phyloP scores from a whole-genome alignment of 92 coral and sea anemone genomes.

The Hydrozoanthus gracilis region DNA sequence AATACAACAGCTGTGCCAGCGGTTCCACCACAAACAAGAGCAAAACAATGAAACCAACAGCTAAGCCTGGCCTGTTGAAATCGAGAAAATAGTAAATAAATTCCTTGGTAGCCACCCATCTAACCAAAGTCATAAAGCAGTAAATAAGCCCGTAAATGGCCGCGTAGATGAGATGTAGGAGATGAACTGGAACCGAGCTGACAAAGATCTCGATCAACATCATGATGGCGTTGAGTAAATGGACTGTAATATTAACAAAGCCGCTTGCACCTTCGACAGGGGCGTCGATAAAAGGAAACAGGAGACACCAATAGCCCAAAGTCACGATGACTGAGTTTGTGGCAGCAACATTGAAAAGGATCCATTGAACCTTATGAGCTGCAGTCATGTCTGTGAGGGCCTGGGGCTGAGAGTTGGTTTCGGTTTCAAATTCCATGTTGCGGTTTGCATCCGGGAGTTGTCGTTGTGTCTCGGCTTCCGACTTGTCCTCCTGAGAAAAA shows the following conservation, averaged over 20 bases:
- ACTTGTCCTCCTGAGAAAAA: neutral
- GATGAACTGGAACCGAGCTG: slow-evolving; percentile 53
- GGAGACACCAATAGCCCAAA: slow-evolving; percentile 64
- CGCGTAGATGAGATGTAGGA: slow-evolving; percentile 55
- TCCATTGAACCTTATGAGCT: slow-evolving; percentile 47
- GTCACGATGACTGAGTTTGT: slow-evolving; percentile 61
- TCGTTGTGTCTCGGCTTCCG: neutral
- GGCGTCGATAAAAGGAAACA: slow-evolving; percentile 4
- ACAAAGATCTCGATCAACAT: slow-evolving; percentile 55
- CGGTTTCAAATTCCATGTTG: neutral
- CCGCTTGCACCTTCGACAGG: slow-evolving; percentile 42
- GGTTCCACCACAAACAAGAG: slow-evolving; percentile 52
- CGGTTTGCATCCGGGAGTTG: neutral
- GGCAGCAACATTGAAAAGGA: slow-evolving; percentile 59
- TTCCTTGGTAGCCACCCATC: slow-evolving; percentile 38
- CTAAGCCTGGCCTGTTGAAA: slow-evolving; percentile 53
- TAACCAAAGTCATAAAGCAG: slow-evolving; percentile 29
- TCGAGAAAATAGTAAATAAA: slow-evolving; percentile 56
- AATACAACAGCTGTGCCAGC: slow-evolving; percentile 56
- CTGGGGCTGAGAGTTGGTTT: neutral
- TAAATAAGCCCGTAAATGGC: slow-evolving; percentile 51
- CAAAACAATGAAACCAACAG: slow-evolving; percentile 20
- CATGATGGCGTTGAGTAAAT: slow-evolving; percentile 53
- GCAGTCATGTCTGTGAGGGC: slow-evolving; percentile 14
- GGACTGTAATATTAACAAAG: slow-evolving; percentile 49